phyloP scores from a whole-genome alignment of 2,113 vertebrate genomes.

The Vimba vimba region DNA sequence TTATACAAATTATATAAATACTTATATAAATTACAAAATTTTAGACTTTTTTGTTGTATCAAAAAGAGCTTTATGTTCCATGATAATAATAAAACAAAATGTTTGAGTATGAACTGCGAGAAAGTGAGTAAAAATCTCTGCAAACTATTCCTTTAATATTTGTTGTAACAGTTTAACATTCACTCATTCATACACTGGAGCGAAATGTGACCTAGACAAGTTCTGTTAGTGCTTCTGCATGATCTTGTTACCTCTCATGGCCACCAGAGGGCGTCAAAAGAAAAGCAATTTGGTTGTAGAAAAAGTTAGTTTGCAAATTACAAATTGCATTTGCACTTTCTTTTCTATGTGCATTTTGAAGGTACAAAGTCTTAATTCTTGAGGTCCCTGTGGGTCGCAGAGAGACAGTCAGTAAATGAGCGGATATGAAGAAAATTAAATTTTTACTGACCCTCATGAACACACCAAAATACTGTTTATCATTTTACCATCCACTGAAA shows the following conservation, averaged over 20 bases:
- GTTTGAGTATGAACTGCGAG: background rate
- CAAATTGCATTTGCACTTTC: background rate
- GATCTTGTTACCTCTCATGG: background rate
- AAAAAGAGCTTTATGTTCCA: background rate
- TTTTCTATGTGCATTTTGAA: background rate
- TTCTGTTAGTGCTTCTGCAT: background rate
- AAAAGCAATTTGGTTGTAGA: background rate
- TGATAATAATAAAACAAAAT: background rate
- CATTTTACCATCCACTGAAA: background rate
- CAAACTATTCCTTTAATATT: background rate
- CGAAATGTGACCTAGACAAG: no score
- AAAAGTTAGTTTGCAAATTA: background rate
- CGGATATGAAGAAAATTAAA: no score
- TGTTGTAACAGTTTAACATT: background rate
- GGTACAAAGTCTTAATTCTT: background rate
- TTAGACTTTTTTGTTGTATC: background rate
- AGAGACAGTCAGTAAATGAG: background rate
- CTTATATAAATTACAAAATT: no score
- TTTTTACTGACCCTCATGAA: background rate
- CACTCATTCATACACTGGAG: no score
- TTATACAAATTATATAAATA: no score
- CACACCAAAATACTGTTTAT: background rate
- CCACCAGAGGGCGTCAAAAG: background rate
- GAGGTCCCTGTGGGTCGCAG: background rate
- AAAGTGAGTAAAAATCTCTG: background rate